Conservation (phyloP, 2,888 invertebrate species). For the Bombyx huttoni region DNA sequence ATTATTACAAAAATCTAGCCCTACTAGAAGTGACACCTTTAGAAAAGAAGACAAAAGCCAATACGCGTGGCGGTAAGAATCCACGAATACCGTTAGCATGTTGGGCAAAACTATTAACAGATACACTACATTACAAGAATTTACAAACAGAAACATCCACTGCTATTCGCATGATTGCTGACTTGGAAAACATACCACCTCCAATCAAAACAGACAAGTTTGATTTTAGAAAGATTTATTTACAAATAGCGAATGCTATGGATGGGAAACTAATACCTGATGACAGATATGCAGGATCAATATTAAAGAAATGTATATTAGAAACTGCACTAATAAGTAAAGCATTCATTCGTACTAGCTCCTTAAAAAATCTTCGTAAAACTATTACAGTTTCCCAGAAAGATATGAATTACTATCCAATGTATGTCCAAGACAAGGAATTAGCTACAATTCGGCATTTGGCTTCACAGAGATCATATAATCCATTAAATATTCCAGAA, state of each 20-base stretch:
- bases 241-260: slow-evolving; percentile 45
- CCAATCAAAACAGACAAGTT: slow-evolving; percentile 24
- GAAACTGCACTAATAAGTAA: slow-evolving; percentile 45
- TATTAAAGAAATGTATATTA: slow-evolving; percentile 40
- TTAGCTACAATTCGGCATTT: slow-evolving; percentile 29
- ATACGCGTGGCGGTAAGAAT: slow-evolving; percentile 2
- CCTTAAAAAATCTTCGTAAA: slow-evolving; percentile 22
- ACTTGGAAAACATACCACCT: slow-evolving; percentile 39
- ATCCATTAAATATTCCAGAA: slow-evolving; percentile 42
- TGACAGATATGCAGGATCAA: slow-evolving; percentile 18
- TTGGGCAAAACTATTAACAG: slow-evolving; percentile 43
- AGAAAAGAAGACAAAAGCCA: slow-evolving; percentile 8
- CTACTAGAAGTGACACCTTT: slow-evolving; percentile 8
- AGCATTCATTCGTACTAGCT: slow-evolving; percentile 26
- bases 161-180: slow-evolving; percentile 48
- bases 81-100: slow-evolving; percentile 29
- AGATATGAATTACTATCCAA: slow-evolving; percentile 20
- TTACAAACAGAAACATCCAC: slow-evolving; percentile 39
- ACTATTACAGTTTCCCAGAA: slow-evolving; percentile 25
- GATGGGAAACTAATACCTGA: slow-evolving; percentile 41
- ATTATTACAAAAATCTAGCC: slow-evolving; percentile 27
- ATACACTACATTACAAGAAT: slow-evolving; percentile 27
- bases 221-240: slow-evolving; percentile 43
- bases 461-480: slow-evolving; percentile 31
- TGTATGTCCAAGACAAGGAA: slow-evolving; percentile 26